These are phyloP conservation scores for Chelidonichthys spinosus DNA, from an alignment of 2,797 vertebrate species.

Conservation along the genomic window DNA sequence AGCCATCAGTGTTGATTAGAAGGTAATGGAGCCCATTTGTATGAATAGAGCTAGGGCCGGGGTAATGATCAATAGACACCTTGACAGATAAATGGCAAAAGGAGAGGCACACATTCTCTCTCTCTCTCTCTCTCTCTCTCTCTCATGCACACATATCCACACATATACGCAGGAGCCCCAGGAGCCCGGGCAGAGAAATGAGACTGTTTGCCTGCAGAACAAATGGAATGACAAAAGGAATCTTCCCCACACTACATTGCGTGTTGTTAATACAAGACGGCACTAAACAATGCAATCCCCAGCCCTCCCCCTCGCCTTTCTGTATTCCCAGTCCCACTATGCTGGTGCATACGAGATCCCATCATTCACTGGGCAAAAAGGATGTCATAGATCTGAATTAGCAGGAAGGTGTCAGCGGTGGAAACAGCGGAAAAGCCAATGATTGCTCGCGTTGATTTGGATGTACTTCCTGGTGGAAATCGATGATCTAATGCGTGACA, in stretches of 20 bases:
- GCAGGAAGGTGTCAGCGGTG: conserved; percentile 52
- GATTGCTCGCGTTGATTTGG: conserved; percentile 48
- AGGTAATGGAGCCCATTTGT: conserved; percentile 84
- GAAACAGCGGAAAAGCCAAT: conserved; percentile 39
- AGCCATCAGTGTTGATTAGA: conserved; percentile 83
- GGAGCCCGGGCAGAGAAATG: conserved; percentile 70
- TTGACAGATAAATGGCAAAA: conserved; percentile 80
- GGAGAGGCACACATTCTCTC: conserved; percentile 35
- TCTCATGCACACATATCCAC: conserved; percentile 33
- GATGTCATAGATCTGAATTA: conserved; percentile 73
- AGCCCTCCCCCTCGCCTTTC: conserved; percentile 49
- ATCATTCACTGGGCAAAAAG: conserved; percentile 53
- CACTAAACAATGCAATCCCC: conserved; percentile 81
- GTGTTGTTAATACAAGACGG: conserved; percentile 79
- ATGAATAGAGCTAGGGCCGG: conserved; percentile 77
- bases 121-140: no score
- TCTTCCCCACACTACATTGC: conserved; percentile 74
- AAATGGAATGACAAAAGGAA: conserved; percentile 85
- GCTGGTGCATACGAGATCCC: conserved; percentile 39
- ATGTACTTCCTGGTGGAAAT: conserved; percentile 48
- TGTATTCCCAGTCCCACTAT: conserved; percentile 42
- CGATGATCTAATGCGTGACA: conserved; percentile 30
- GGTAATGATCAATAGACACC: conserved; percentile 84
- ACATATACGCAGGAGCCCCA: conserved; percentile 27
- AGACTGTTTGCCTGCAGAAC: conserved; percentile 81